Percentiles rank a stretch among this genome's conserved stretches.
phyloP scores from a whole-genome alignment of 2,888 invertebrate genomes.

The Spisula solida region DNA sequence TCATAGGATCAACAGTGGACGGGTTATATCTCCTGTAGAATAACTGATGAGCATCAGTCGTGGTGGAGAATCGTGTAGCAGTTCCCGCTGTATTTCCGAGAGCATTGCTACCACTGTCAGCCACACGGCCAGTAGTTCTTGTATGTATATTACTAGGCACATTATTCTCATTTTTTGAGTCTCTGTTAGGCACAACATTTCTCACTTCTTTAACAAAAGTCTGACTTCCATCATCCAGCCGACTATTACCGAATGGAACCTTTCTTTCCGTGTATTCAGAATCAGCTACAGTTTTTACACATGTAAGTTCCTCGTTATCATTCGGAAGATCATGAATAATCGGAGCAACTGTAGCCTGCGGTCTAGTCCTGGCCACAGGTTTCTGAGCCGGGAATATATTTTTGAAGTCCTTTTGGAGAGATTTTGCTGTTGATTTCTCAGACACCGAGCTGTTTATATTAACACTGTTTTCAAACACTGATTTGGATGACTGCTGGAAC shows the following conservation, averaged over 20 bases:
- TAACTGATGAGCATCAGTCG: not conserved
- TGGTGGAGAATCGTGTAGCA: not conserved
- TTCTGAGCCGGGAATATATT: not conserved
- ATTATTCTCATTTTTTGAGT: not conserved
- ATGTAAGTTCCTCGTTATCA: constrained; percentile 30
- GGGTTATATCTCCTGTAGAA: not conserved
- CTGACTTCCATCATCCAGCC: not conserved
- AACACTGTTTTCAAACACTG: constrained; percentile 33
- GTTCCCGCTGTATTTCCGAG: not conserved
- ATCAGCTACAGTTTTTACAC: constrained; percentile 19
- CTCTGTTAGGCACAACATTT: not conserved
- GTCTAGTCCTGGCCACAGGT: not conserved
- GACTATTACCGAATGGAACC: not conserved
- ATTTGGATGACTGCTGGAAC: not conserved
- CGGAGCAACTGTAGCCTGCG: not conserved
- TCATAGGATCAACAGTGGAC: not conserved
- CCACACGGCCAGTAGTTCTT: not conserved
- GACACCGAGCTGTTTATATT: constrained; percentile 22
- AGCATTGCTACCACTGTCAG: not conserved
- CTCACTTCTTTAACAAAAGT: constrained; percentile 26
- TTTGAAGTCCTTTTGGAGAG: not conserved
- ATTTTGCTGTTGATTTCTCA: constrained; percentile 24
- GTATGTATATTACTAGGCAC: not conserved
- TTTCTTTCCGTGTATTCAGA: not conserved
- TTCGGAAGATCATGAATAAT: not conserved